Base-by-base conservation (phyloP, 2,113 vertebrate species). In the Coregonus clupeaformis region DNA sequence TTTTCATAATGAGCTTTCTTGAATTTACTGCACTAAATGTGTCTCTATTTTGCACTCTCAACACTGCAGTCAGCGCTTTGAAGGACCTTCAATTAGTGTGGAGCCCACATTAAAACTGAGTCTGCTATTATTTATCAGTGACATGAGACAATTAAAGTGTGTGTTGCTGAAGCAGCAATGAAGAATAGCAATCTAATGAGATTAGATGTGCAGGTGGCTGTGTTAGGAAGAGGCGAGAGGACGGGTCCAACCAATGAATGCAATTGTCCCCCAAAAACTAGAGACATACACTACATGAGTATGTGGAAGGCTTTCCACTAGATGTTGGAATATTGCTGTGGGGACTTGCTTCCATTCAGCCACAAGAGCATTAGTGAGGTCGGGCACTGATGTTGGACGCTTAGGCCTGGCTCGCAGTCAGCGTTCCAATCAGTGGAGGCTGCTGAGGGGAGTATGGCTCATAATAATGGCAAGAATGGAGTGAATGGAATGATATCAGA, bases 21-120 rank as follows among this genome's bases (percentile, higher is more conserved):
- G 20, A 76, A 86, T 88, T 87, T 24, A 60, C 57, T 60, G 79
- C 83, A 81, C 64, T 79, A 76, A 79, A 88, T 85, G 79, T 75
- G 71, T 73, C 72, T 87, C 72, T 79, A 65, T 72, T 82, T 80
- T 82, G 71, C 64, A 32, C 68, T 27, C 78, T 88, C 77, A 83
- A 72, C 85, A 85, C 73, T 78, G 73, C 64, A 85, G 87, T 92
- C 92, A 91, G 89, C 91, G 83, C 69, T 90, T 80, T 79, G 69
- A 81, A 36, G 69, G 83, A 84, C 81, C 85, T 86, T 92, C 81
- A 86, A 87, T 90, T 88, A 89, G 77, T 29, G 70, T 62, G 16
- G 66, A 70, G 74, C 67, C 25, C 24, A 77, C 82, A 84, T 85
- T 88, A 82, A 88, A 85, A 80, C 18, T 7, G 24, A 73, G 73